Percentiles rank a stretch among this genome's conserved stretches.
Evolutionary conservation across 2,797 vertebrate genomes (phyloP).

Genomic region (Gymnopithys bicolor): DNA sequence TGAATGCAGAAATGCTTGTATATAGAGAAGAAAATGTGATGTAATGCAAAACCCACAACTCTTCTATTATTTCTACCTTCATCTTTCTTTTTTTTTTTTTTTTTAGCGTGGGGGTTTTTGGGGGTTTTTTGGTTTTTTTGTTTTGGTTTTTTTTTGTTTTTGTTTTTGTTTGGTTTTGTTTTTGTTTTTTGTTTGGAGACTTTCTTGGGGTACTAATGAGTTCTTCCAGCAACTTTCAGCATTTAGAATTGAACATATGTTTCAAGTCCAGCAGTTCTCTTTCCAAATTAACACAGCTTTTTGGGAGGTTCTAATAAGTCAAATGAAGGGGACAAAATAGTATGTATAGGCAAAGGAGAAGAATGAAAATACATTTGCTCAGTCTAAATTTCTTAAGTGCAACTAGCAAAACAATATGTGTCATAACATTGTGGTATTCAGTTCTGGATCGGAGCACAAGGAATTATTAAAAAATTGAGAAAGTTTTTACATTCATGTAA

Average conservation of each 20-base stretch:
- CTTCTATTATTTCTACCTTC: background rate
- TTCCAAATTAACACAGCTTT: conserved; percentile 19
- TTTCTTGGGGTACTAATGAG: background rate
- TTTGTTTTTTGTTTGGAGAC: background rate
- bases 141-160: too few relatives aligned
- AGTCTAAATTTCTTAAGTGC: background rate
- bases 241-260: conserved; percentile 18
- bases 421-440: background rate
- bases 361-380: background rate
- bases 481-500: background rate
- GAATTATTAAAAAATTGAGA: background rate
- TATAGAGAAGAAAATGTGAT: background rate
- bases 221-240: background rate
- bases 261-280: conserved; percentile 22
- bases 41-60: background rate
- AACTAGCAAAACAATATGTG: background rate
- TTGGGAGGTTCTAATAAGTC: background rate
- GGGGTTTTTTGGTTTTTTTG: too few relatives aligned
- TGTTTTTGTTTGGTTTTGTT: too few relatives aligned
- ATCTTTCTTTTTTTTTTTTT: background rate
- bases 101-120: too few relatives aligned
- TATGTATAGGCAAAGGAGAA: background rate
- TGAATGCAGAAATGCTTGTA: background rate
- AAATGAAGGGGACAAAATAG: background rate
- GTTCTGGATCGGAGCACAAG: background rate